Evolutionary conservation across 1,140 invertebrate genomes (phyloP).

Genomic region (Drosophila prosaltans): DNA sequence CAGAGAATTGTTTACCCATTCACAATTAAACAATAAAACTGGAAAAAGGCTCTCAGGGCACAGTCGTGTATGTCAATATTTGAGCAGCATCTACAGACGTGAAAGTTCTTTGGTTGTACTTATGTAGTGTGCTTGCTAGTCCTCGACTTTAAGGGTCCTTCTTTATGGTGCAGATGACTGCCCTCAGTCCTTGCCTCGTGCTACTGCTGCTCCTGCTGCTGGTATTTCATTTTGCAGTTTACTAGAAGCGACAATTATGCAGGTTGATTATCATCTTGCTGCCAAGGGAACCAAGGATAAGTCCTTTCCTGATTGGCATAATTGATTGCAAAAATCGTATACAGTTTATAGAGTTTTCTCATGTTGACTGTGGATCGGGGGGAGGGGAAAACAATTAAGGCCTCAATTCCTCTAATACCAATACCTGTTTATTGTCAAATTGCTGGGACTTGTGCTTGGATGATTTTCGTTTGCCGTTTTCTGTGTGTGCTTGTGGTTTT

Average conservation of each 20-base stretch:
- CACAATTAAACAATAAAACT: slow-evolving; percentile 9
- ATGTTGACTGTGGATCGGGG: neutral
- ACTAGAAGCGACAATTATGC: neutral
- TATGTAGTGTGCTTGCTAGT: slow-evolving; percentile 10
- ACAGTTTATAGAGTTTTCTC: neutral
- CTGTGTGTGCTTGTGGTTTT: neutral
- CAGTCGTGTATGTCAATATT: slow-evolving; percentile 6
- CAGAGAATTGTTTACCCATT: neutral
- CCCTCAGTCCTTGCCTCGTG: neutral
- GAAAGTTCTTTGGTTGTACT: slow-evolving; percentile 5
- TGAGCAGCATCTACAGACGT: slow-evolving; percentile 5
- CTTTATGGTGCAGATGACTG: slow-evolving; percentile 3
- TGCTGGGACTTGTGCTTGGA: neutral
- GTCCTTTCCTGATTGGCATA: slow-evolving; percentile 1
- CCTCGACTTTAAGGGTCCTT: slow-evolving; percentile 1
- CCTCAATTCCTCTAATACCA: neutral
- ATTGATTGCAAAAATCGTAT: slow-evolving; percentile 9
- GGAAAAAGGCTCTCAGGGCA: neutral
- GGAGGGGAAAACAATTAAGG: neutral
- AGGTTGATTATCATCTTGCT: neutral
- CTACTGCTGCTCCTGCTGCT: neutral
- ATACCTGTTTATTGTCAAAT: slow-evolving; percentile 9
- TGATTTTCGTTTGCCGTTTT: neutral
- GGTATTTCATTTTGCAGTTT: slow-evolving; percentile 3
- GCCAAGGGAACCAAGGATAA: neutral